Percentiles rank a stretch among this genome's conserved stretches.
phyloP scores from a whole-genome alignment of 2,797 vertebrate genomes.

The Pangasius djambal region DNA sequence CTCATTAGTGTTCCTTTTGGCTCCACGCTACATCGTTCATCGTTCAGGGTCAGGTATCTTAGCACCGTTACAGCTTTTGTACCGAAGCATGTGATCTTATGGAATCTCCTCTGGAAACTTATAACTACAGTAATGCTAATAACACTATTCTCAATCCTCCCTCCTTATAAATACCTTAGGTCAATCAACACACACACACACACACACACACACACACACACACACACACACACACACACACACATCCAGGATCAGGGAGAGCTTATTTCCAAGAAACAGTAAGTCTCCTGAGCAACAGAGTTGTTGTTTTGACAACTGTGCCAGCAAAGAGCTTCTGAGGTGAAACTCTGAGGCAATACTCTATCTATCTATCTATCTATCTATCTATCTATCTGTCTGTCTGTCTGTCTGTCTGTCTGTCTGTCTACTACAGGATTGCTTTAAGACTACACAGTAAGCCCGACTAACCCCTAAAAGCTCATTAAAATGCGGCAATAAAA shows the following conservation, averaged over 20 bases:
- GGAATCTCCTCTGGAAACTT: neutral
- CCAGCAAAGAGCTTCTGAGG: no score
- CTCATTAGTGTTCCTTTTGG: neutral
- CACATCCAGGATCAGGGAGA: neutral
- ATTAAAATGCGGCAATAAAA: neutral
- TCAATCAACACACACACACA: neutral
- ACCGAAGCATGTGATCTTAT: neutral
- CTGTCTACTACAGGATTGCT: no score
- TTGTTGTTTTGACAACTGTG: no score
- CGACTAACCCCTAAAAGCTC: neutral
- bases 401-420: no score
- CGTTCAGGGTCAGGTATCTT: neutral
- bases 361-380: no score
- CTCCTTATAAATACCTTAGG: neutral
- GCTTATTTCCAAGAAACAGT: neutral
- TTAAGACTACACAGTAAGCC: no score
- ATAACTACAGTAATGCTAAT: neutral
- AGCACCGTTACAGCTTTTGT: neutral
- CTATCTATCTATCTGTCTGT: no score
- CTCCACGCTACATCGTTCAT: neutral
- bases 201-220: no score
- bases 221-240: neutral
- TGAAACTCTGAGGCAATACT: no score
- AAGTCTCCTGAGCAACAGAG: neutral
- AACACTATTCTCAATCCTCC: neutral